phyloP scores from a whole-genome alignment of 2,888 invertebrate genomes.

The Phalera bucephala region DNA sequence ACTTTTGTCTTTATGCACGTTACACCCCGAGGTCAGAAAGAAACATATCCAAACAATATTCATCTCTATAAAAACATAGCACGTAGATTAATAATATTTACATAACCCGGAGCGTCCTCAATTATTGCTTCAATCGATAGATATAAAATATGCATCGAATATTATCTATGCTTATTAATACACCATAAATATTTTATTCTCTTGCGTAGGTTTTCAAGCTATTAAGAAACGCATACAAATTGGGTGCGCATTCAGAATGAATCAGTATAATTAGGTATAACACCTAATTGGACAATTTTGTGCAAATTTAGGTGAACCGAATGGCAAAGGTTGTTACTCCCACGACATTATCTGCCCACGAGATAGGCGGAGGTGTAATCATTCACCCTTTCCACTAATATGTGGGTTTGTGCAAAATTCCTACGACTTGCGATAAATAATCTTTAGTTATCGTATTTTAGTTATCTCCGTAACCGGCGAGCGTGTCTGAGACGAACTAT shows the following conservation, averaged over 20 bases:
- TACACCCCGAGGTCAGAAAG: constrained; percentile 20
- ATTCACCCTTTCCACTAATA: constrained; percentile 13
- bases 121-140: too few species aligned
- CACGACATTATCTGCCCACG: constrained; percentile 21
- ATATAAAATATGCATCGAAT: too few species aligned
- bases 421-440: too few species aligned
- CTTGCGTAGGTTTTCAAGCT: background rate
- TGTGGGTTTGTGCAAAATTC: constrained; percentile 12
- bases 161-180: too few species aligned
- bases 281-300: constrained; percentile 15
- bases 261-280: constrained; percentile 8
- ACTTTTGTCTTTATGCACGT: constrained; percentile 54
- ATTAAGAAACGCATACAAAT: background rate
- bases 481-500: too few species aligned
- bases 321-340: constrained; percentile 18
- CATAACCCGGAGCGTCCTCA: too few species aligned
- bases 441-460: too few species aligned
- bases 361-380: constrained; percentile 17
- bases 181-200: background rate
- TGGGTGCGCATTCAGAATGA: background rate
- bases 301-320: constrained; percentile 14
- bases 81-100: too few species aligned
- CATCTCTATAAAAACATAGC: too few species aligned
- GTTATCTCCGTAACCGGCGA: too few species aligned
- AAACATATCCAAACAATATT: constrained; percentile 5